phyloP scores from a whole-genome alignment of 2,888 invertebrate species.

The Orthosia gracilis region DNA sequence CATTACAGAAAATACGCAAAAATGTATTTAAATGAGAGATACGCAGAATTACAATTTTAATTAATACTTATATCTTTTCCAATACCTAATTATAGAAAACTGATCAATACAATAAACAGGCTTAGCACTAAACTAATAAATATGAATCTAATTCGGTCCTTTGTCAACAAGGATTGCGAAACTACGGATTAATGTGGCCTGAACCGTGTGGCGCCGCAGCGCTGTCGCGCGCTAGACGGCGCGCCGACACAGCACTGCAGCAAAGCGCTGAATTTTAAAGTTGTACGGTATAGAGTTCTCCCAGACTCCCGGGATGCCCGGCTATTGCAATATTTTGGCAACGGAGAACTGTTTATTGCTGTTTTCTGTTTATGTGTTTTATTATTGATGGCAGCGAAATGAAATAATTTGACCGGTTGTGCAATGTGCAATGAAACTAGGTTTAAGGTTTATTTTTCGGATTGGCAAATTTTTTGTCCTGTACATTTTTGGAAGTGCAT shows the following conservation, averaged over 20 bases:
- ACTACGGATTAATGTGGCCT: constrained; percentile 28
- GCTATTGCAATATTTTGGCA: constrained; percentile 50
- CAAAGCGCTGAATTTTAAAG: constrained; percentile 50
- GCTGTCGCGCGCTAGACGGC: constrained; percentile 43
- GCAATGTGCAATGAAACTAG: constrained; percentile 6
- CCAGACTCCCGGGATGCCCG: neutral
- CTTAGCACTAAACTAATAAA: constrained; percentile 39
- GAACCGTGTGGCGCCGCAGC: constrained; percentile 48
- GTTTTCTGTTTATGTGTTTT: constrained; percentile 44
- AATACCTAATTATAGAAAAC: constrained; percentile 5
- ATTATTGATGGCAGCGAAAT: constrained; percentile 50
- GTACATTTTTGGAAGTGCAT: neutral
- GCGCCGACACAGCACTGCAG: constrained; percentile 54
- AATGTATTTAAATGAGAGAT: no score
- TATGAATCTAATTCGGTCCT: constrained; percentile 47
- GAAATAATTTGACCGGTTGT: constrained; percentile 35
- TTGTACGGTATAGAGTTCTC: constrained; percentile 21
- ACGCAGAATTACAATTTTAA: constrained; percentile 16
- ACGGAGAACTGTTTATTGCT: constrained; percentile 53
- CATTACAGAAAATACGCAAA: neutral
- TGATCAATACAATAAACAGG: constrained; percentile 24
- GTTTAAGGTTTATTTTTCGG: constrained; percentile 21
- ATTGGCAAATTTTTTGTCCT: neutral
- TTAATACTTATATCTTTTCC: constrained; percentile 8
- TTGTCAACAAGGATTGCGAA: constrained; percentile 45